Conservation (phyloP, 2,797 vertebrate species). For the Sphenodon punctatus region DNA sequence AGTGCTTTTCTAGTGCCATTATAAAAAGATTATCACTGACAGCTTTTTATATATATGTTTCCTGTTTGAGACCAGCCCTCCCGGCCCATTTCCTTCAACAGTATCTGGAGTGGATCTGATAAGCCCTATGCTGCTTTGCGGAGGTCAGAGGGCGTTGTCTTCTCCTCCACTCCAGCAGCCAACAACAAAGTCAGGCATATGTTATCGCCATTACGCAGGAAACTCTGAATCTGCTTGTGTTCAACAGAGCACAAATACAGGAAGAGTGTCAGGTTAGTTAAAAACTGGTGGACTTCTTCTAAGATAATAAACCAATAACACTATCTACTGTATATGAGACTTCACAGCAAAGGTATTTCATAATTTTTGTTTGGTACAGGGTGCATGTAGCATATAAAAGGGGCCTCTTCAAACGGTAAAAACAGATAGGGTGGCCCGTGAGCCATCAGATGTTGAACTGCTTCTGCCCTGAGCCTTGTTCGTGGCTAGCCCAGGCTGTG, state of each 20-base stretch:
- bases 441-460: too few species aligned
- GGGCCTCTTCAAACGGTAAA: too few species aligned
- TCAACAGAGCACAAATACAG: constrained; percentile 76
- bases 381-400: background rate
- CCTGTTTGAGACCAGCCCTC: constrained; percentile 63
- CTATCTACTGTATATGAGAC: background rate
- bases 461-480: too few species aligned
- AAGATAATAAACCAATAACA: constrained; percentile 24
- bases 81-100: constrained; percentile 73
- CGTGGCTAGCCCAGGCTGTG: too few species aligned
- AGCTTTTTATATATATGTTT: constrained; percentile 73
- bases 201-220: constrained; percentile 73
- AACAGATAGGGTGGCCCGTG: too few species aligned
- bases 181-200: constrained; percentile 68
- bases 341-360: background rate
- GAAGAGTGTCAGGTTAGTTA: constrained; percentile 71
- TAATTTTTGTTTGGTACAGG: background rate
- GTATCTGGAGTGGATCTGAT: constrained; percentile 81
- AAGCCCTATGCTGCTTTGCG: constrained; percentile 72
- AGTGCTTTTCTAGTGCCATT: constrained; percentile 64
- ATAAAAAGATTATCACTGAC: constrained; percentile 70
- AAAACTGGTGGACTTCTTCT: constrained; percentile 52
- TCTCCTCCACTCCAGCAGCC: constrained; percentile 65
- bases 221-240: constrained; percentile 58
- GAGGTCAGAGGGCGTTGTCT: constrained; percentile 77